A percentile compares a stretch with the other conserved stretches of the same genome.
Conservation (phyloP, 1,140 invertebrate species). For the Nephotettix cincticeps region DNA sequence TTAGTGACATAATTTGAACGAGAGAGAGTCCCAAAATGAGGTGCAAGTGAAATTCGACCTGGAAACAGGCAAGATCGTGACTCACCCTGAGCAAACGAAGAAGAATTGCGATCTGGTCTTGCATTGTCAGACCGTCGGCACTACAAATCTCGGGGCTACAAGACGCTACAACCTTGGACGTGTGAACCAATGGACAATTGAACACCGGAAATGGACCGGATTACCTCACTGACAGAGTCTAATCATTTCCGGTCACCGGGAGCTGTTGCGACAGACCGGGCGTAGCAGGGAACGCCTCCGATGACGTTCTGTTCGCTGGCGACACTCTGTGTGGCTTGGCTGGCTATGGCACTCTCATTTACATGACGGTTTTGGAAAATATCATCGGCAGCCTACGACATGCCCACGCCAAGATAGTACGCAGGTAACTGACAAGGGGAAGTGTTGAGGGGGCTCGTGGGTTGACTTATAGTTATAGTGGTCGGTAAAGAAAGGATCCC, state of each 20-base stretch:
- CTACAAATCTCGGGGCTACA: neutral
- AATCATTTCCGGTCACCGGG: neutral
- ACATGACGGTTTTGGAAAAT: too few species aligned
- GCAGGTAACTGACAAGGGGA: too few species aligned
- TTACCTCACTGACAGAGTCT: constrained; percentile 16
- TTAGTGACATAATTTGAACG: too few species aligned
- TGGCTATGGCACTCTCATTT: too few species aligned
- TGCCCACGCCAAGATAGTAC: too few species aligned
- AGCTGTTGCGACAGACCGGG: neutral
- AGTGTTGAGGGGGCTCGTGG: too few species aligned
- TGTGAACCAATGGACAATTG: constrained; percentile 15
- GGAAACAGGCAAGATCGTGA: too few species aligned
- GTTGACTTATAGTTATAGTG: too few species aligned
- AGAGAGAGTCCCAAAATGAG: too few species aligned
- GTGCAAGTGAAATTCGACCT: too few species aligned
- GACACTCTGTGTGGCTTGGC: neutral
- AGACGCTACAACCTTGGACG: constrained; percentile 6
- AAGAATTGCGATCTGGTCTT: neutral
- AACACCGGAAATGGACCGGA: constrained; percentile 23
- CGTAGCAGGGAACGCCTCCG: neutral
- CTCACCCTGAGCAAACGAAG: neutral
- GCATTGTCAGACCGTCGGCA: neutral
- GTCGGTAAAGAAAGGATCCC: too few species aligned
- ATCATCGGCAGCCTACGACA: too few species aligned
- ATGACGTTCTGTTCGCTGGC: neutral